Base-by-base conservation (phyloP, 1,140 invertebrate genomes). In the Odontomachus brunneus region DNA sequence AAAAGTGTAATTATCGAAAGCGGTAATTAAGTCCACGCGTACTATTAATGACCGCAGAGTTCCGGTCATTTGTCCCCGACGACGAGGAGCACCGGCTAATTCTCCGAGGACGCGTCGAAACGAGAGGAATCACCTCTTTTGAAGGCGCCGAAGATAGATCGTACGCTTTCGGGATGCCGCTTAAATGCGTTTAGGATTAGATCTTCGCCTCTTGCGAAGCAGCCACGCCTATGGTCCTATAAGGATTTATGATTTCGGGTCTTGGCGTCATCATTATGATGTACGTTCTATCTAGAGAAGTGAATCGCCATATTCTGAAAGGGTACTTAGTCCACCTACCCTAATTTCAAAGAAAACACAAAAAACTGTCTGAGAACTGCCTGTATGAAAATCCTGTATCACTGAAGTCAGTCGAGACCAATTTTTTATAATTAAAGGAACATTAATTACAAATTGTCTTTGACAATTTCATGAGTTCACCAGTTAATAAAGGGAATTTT, bases 1-100 rank as follows among this genome's bases (percentile, higher is more conserved):
- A 90, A 90, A 90, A 90, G 63, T 63, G 71, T 88, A 90, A 90
- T 90, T 90, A 89, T 81, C 84, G 83, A 85, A 83, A 84, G 88
- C 59, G 74, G 83, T 85, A 90, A 90, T 90, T 90, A 89, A 90
- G 87, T 75, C 69, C 67, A 89, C 84, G 85, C 84, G 86, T 29
- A 67, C 57, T 38, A 80, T 71, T 80, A 80, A 80, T 80, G 78
- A 59, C 24, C 73, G 57, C 48, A 69, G n/a, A n/a, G 65, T 82
- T 74, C 71, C 76, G 76, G 74, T 51, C 26, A 49, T 55, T 51
- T 51, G 59, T 22, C 44, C 59, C 11, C 4, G 38, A 7, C 59
- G 55, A 57, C 19, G 57, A 82, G 29, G 38, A 51, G 44, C n/a
- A 14, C 12, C 67, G 26, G 55, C 69, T 62, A 82, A 48, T 44